Base-by-base conservation (phyloP, 2,113 vertebrate genomes). In the Sapayoa aenigma region DNA sequence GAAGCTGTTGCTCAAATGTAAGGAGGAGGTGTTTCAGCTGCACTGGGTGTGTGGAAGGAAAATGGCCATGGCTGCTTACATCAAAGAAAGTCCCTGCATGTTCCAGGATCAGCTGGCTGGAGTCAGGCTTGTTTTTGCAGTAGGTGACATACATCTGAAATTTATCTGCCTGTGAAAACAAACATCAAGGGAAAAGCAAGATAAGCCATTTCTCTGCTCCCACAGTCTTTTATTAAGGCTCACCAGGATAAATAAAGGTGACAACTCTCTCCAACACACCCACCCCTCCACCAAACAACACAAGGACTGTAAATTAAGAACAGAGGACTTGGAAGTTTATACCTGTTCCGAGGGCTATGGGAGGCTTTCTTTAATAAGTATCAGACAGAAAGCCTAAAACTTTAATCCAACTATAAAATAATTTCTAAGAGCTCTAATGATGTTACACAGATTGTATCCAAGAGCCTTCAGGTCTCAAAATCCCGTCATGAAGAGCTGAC, bases 101-200 rank as follows among this genome's bases (percentile, higher is more conserved):
- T 87, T 99, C 99, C 98, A 99, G 98, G 87, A 99, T 99, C 72
- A 99, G 98, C 97, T 99, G 99, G 95, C 96, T 99, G 96, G 99
- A 99, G 97, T 99, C 99, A 20, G 99, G 99, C 94, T 99, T 99
- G 97, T 99, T 99, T 98, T 99, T 99, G 97, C 99, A 99, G 97
- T 99, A 99, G 90, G 99, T 98, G 88, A 99, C 99, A 84, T 99
- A 99, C 97, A 99, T 99, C 96, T 99, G 99, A 98, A 99, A 99
- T 96, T 99, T 99, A 97, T 99, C 99, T 84, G 99, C 99, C 99
- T 99, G 97, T 87, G 94, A 97, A 98, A 96, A 97, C 73, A 97
- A 97, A 97, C 80, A 95, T 90, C 87, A 88, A 84, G 44, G 46
- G 74, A 67, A 95, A 95, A 89, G 44, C n/a, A 93, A 84, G 62